Evolutionary conservation across 2,797 vertebrate species (phyloP), one percentile per base, ranked within the genome.

Genomic region (Netta rufina): DNA sequence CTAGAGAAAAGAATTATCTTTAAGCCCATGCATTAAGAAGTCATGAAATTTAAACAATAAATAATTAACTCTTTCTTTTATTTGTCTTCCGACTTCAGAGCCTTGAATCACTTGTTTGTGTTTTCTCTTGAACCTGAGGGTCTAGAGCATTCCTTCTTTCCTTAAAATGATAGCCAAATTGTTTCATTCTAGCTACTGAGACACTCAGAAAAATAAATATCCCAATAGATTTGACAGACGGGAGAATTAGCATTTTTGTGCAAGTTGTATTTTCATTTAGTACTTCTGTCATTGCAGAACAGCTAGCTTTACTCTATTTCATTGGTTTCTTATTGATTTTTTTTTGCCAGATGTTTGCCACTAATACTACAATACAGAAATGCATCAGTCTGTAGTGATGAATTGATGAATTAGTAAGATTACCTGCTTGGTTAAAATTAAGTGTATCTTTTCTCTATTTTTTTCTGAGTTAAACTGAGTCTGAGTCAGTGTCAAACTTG

Each of bases 41-140:
- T 87, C 47, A 24, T 87, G 65, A 90, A 78, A 80, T 80, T 82
- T 89, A 74, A 89, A 53, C 77, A 93, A 70, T 79, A 93, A 95
- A 54, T 49, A 62, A 60, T 6, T 90, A 47, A 54, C 41, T 77
- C n/a, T 18, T 75, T 65, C 12, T 93, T 87, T 66, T 78, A 64
- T 82, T 76, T 84, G 7, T 79, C 28, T 49, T 60, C 20, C 2
- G 2, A 4, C 39, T 84, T 92, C 89, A 77, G 53, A 82, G 14
- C 13, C 36, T 67, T 57, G 30, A 80, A 67, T 79, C 18, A 57
- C 53, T 90, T 88, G 86, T 82, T 74, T 32, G 15, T 87, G 17
- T 82, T 64, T 90, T 61, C 45, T 45, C 43, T 64, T 36, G 39
- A 87, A 61, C 54, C n/a, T 38, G 13, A 71, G 16, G 32, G 17